A percentile compares a stretch with the other conserved stretches of the same genome.
Evolutionary conservation across 2,113 vertebrate species (phyloP).

Genomic region (Larimichthys crocea): DNA sequence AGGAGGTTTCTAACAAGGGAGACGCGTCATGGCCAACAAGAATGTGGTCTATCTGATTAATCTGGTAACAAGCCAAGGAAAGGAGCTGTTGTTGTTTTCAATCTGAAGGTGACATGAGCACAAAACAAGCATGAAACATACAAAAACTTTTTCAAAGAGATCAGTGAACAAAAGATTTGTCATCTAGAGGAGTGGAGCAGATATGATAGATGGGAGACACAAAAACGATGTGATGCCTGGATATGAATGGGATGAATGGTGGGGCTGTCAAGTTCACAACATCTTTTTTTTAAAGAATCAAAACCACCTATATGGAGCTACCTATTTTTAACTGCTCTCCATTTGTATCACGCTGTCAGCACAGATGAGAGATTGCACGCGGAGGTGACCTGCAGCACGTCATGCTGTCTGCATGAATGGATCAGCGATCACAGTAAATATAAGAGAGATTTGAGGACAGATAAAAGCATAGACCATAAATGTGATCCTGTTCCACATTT

Average conservation of each 20-base stretch:
- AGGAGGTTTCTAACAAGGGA: constrained; percentile 44
- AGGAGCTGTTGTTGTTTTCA: neutral
- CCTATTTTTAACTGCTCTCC: constrained; percentile 54
- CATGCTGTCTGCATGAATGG: neutral
- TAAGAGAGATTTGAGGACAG: neutral
- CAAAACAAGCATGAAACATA: neutral
- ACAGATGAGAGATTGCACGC: neutral
- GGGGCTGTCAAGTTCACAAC: constrained; percentile 5
- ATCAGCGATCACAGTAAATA: neutral
- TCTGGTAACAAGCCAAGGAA: constrained; percentile 29
- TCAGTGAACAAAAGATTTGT: neutral
- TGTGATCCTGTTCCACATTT: neutral
- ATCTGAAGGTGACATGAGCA: neutral
- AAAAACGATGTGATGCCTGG: neutral
- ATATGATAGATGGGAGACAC: neutral
- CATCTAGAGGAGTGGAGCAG: neutral
- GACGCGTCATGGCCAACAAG: constrained; percentile 55
- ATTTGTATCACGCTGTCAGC: constrained; percentile 23
- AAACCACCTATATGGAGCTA: constrained; percentile 8
- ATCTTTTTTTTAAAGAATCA: constrained; percentile 18
- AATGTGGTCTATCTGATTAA: constrained; percentile 63
- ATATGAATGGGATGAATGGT: constrained; percentile 3
- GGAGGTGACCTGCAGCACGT: neutral
- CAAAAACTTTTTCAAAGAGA: neutral
- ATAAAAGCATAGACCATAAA: neutral